Evolutionary conservation across 2,797 vertebrate species (phyloP).

Genomic region (Anguilla megastoma): DNA sequence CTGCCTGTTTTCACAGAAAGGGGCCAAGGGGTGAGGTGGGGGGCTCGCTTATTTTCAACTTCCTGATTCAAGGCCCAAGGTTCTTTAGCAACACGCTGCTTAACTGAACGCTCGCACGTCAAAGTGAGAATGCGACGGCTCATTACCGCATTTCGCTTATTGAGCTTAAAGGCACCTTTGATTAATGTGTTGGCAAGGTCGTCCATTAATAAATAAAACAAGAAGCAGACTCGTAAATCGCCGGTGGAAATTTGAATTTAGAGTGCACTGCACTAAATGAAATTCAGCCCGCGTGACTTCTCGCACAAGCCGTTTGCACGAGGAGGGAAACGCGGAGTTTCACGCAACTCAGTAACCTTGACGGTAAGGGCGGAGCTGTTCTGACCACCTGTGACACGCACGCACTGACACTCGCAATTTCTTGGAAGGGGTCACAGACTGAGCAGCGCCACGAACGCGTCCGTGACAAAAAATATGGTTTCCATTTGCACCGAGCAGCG

Average conservation of each 20-base stretch:
- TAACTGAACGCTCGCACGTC: neutral
- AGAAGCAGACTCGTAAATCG: slow-evolving; percentile 7
- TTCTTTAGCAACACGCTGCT: neutral
- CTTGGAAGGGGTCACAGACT: neutral
- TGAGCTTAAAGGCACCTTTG: neutral
- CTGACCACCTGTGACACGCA: neutral
- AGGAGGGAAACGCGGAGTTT: neutral
- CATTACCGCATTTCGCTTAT: neutral
- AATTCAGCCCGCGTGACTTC: neutral
- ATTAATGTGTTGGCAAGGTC: slow-evolving; percentile 15
- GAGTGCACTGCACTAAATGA: neutral
- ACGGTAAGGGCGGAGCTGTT: neutral
- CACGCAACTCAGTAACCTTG: neutral
- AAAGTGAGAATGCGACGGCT: neutral
- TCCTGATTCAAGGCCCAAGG: neutral
- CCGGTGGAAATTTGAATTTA: neutral
- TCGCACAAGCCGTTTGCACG: neutral
- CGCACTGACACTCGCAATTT: neutral
- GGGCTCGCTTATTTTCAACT: neutral
- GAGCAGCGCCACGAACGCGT: neutral
- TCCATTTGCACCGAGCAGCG: neutral
- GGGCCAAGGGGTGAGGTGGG: neutral
- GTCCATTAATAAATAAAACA: slow-evolving; percentile 11
- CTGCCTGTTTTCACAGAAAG: neutral
- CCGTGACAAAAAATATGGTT: neutral